phyloP scores from a whole-genome alignment of 2,797 vertebrate genomes.

The Betta splendens region DNA sequence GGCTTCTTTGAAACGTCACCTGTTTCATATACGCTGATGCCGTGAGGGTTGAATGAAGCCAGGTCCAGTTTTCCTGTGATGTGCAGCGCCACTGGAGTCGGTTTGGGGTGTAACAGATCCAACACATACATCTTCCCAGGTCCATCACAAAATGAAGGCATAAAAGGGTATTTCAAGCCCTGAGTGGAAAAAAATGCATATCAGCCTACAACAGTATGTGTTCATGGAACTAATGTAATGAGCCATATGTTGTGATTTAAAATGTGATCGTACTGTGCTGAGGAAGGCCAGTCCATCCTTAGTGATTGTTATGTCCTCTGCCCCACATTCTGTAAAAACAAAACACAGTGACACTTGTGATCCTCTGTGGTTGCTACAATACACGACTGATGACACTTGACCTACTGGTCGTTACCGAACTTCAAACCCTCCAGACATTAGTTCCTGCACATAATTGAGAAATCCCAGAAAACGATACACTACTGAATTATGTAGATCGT shows the following conservation, averaged over 20 bases:
- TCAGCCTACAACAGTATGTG: too few species aligned
- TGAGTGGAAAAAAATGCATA: slow-evolving; percentile 44
- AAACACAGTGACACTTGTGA: not conserved
- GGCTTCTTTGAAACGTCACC: slow-evolving; percentile 62
- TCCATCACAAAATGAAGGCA: slow-evolving; percentile 74
- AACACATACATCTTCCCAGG: slow-evolving; percentile 85
- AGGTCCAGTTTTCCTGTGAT: slow-evolving; percentile 84
- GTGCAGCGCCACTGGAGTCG: slow-evolving; percentile 76
- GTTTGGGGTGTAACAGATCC: slow-evolving; percentile 80
- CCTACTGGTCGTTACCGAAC: slow-evolving; percentile 15
- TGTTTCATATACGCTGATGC: slow-evolving; percentile 84
- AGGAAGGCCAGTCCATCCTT: slow-evolving; percentile 87
- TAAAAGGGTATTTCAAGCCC: slow-evolving; percentile 81
- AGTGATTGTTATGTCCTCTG: slow-evolving; percentile 89
- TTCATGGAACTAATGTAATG: not conserved
- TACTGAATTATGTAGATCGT: not conserved
- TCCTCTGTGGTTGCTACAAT: not conserved
- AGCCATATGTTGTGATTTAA: not conserved
- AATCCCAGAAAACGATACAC: not conserved
- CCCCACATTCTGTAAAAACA: slow-evolving; percentile 72
- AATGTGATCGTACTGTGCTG: slow-evolving; percentile 82
- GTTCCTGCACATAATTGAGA: not conserved
- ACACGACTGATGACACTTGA: slow-evolving; percentile 12
- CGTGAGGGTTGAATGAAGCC: slow-evolving; percentile 88
- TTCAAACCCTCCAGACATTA: slow-evolving; percentile 15